A percentile compares a stretch with the other conserved stretches of the same genome.
Conservation (phyloP, 92 coral and sea anemone species). For the Ricordea florida region DNA sequence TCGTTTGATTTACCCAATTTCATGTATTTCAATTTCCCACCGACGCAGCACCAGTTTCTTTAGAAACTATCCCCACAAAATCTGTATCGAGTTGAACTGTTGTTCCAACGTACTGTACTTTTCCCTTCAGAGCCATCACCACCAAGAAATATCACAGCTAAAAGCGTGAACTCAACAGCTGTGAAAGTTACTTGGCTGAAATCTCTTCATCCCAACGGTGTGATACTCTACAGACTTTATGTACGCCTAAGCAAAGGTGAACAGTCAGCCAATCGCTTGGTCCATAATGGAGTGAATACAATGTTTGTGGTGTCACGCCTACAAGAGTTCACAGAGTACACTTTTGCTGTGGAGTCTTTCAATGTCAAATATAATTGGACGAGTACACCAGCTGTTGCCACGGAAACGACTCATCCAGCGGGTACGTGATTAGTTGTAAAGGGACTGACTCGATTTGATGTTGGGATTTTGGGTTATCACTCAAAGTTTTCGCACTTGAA, state of each 20-base stretch:
- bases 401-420: constrained; percentile 58
- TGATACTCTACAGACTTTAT: constrained; percentile 40
- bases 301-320: constrained; percentile 40
- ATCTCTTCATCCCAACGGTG: constrained; percentile 66
- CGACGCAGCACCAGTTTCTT: no score
- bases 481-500: no score
- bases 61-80: no score
- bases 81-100: no score
- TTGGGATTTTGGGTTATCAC: no score
- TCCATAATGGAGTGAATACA: neutral
- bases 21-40: no score
- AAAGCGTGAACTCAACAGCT: constrained; percentile 61
- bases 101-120: neutral
- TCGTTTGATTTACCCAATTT: no score
- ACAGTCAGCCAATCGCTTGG: neutral
- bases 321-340: constrained; percentile 39
- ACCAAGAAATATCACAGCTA: constrained; percentile 48
- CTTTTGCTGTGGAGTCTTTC: constrained; percentile 50
- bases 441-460: no score
- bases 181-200: constrained; percentile 51
- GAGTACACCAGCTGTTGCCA: constrained; percentile 19
- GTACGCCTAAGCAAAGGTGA: constrained; percentile 3
- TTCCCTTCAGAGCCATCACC: constrained; percentile 61
- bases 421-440: no score
- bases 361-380: constrained; percentile 28